phyloP scores from a whole-genome alignment of 2,888 invertebrate species.

The Meteorus cinctellus region DNA sequence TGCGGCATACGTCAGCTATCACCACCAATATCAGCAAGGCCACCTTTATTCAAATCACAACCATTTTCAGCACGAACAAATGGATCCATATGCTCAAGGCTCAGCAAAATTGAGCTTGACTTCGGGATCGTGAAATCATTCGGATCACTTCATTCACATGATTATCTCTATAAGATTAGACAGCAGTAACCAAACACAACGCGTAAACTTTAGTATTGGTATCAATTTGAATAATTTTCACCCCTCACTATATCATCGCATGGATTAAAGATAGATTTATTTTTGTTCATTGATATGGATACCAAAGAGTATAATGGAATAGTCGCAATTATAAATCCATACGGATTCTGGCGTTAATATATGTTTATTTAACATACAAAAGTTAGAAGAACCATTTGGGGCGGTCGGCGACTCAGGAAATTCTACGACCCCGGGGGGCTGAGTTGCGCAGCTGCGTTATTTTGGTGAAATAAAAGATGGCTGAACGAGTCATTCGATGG shows the following conservation, averaged over 20 bases:
- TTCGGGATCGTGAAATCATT: slow-evolving; percentile 56
- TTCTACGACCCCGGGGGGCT: slow-evolving; percentile 48
- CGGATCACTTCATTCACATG: too few species aligned
- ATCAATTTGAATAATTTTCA: too few species aligned
- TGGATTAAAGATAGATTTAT: too few species aligned
- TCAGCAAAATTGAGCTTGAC: slow-evolving; percentile 57
- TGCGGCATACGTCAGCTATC: slow-evolving; percentile 50
- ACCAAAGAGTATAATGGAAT: background rate
- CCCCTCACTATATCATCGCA: too few species aligned
- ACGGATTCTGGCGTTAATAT: background rate
- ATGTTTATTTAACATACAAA: background rate
- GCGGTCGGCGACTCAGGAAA: slow-evolving; percentile 51
- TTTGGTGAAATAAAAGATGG: slow-evolving; percentile 67
- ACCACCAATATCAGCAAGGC: slow-evolving; percentile 50
- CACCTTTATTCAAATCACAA: slow-evolving; percentile 50
- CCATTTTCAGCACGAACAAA: slow-evolving; percentile 53
- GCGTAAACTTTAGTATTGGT: too few species aligned
- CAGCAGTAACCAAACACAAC: slow-evolving; percentile 57
- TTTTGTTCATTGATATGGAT: too few species aligned
- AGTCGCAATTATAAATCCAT: background rate
- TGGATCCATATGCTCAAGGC: slow-evolving; percentile 53
- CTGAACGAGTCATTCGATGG: slow-evolving; percentile 58
- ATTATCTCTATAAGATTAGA: slow-evolving; percentile 55
- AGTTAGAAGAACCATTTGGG: slow-evolving; percentile 54
- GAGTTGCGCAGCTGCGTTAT: slow-evolving; percentile 65